phyloP scores from a whole-genome alignment of 2,888 invertebrate species.

The Conchocele bisecta region DNA sequence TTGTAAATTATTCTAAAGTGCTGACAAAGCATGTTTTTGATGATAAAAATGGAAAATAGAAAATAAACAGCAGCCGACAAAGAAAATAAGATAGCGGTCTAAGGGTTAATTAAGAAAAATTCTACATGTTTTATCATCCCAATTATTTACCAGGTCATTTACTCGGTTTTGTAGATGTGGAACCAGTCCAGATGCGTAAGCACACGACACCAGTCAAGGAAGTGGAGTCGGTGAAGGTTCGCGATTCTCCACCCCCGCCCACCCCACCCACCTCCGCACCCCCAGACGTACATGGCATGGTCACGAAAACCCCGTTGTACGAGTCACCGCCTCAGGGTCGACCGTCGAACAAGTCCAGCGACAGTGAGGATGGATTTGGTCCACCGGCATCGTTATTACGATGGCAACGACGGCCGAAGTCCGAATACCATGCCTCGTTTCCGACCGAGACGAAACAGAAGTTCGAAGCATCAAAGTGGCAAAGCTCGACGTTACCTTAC shows the following conservation, averaged over 20 bases:
- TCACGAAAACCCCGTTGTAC: too few relatives aligned
- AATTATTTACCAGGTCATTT: neutral
- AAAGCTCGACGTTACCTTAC: slow-evolving; percentile 58
- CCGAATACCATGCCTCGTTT: slow-evolving; percentile 57
- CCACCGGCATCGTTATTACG: slow-evolving; percentile 74
- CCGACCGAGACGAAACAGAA: slow-evolving; percentile 27
- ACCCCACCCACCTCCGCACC: slow-evolving; percentile 51
- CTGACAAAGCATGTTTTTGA: too few relatives aligned
- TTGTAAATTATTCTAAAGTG: too few relatives aligned
- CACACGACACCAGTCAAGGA: slow-evolving; percentile 4
- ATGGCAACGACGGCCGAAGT: slow-evolving; percentile 70
- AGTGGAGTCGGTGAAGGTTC: neutral
- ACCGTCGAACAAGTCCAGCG: too few relatives aligned
- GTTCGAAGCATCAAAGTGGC: slow-evolving; percentile 50
- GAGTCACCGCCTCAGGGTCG: too few relatives aligned
- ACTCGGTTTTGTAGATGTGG: neutral
- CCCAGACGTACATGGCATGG: too few relatives aligned
- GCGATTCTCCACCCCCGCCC: slow-evolving; percentile 50
- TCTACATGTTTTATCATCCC: too few relatives aligned
- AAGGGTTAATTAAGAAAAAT: too few relatives aligned
- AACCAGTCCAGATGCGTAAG: slow-evolving; percentile 10
- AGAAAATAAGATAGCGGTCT: too few relatives aligned
- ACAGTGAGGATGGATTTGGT: slow-evolving; percentile 52
- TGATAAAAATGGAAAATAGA: too few relatives aligned
- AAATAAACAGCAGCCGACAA: too few relatives aligned